These are phyloP conservation scores for Diploptera punctata DNA, from an alignment of 2,888 invertebrate genomes.

Conservation along the genomic window DNA sequence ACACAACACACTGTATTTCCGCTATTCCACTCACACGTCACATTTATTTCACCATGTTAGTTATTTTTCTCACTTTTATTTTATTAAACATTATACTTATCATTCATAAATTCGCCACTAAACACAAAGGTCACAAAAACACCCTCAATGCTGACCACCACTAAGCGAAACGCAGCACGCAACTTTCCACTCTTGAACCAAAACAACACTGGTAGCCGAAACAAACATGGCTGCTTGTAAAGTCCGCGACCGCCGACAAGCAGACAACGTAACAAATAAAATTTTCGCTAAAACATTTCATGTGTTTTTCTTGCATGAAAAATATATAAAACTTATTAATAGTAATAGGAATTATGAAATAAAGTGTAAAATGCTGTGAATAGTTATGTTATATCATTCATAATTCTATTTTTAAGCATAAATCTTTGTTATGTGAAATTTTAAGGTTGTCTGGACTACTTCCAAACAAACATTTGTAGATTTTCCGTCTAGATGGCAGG, in stretches of 20 bases:
- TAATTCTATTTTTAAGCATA: too few species aligned
- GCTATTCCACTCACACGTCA: constrained; percentile 3
- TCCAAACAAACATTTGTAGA: too few species aligned
- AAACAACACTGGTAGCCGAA: neutral
- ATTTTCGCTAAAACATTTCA: neutral
- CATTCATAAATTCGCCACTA: constrained; percentile 8
- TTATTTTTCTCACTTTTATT: neutral
- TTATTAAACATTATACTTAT: neutral
- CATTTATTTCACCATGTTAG: neutral
- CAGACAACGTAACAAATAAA: neutral
- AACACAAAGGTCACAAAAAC: neutral
- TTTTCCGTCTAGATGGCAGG: too few species aligned
- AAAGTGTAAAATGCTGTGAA: too few species aligned
- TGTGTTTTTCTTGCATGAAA: too few species aligned
- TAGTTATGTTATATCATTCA: too few species aligned
- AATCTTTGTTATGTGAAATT: too few species aligned
- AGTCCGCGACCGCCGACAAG: neutral
- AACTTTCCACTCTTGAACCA: neutral
- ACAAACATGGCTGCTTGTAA: constrained; percentile 2
- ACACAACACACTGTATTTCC: neutral
- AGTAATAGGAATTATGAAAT: too few species aligned
- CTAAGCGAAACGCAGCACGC: neutral
- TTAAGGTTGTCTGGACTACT: too few species aligned
- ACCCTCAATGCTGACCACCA: neutral
- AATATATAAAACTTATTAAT: too few species aligned